A percentile compares a stretch with the other conserved stretches of the same genome.
Evolutionary conservation across 2,888 invertebrate genomes (phyloP).

Genomic region (Drosophila diplacantha): DNA sequence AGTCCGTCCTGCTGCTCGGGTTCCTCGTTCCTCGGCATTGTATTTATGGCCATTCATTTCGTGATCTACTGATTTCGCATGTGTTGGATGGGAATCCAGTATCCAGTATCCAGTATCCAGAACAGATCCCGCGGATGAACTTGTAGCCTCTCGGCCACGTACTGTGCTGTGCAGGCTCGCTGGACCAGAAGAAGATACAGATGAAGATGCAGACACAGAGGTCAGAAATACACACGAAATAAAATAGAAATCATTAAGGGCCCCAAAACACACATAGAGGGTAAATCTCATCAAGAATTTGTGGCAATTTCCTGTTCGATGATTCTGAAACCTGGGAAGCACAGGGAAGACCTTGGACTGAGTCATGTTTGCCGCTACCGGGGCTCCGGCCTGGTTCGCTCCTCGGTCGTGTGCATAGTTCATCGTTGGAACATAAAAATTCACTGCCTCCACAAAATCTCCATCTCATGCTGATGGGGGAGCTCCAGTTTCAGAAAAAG

Average conservation of each 20-base stretch:
- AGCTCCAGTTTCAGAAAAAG: conserved; percentile 66
- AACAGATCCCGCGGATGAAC: conserved; percentile 55
- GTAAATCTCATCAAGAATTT: conserved; percentile 73
- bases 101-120: conserved; percentile 44
- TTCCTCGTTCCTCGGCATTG: conserved; percentile 57
- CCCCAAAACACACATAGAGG: conserved; percentile 61
- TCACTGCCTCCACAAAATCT: conserved; percentile 69
- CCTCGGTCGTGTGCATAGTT: conserved; percentile 67
- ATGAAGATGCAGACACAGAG: conserved; percentile 16
- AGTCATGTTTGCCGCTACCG: conserved; percentile 31
- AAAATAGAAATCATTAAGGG: conserved; percentile 69
- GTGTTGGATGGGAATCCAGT: conserved; percentile 70
- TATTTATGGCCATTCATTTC: conserved; percentile 71
- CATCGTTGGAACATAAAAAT: conserved; percentile 71
- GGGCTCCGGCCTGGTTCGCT: conserved; percentile 22
- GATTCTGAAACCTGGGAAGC: conserved; percentile 63
- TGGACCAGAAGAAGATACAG: conserved; percentile 41
- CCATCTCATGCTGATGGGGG: conserved; percentile 72
- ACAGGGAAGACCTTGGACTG: conserved; percentile 47
- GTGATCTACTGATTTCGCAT: conserved; percentile 72
- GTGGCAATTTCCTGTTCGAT: conserved; percentile 74
- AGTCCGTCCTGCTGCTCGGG: conserved; percentile 37
- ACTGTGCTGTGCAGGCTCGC: conserved; percentile 47
- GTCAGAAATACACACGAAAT: conserved; percentile 52
- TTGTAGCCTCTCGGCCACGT: conserved; percentile 56